Evolutionary conservation across 2,797 vertebrate species (phyloP).

Genomic region (Macroramphosus scolopax): DNA sequence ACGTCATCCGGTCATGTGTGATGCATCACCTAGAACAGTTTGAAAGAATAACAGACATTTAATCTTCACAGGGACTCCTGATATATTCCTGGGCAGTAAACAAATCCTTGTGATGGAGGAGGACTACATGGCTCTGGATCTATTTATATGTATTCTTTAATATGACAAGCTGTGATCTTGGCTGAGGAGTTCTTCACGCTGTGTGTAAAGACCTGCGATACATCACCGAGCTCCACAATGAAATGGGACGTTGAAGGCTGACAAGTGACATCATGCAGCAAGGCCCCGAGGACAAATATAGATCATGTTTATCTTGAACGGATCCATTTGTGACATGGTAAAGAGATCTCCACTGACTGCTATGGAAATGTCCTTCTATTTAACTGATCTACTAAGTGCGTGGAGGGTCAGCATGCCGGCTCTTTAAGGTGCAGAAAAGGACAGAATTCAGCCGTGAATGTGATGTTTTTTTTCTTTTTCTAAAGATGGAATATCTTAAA

Average conservation of each 20-base stretch:
- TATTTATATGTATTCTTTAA: conserved; percentile 1
- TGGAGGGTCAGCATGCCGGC: conserved; percentile 6
- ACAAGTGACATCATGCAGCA: conserved; percentile 67
- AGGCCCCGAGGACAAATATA: conserved; percentile 71
- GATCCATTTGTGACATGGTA: conserved; percentile 66
- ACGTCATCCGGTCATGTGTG: too few relatives aligned
- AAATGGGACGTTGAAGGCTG: conserved; percentile 66
- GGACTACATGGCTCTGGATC: not conserved
- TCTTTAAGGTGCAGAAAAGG: conserved; percentile 7
- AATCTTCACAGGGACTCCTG: not conserved
- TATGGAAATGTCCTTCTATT: conserved; percentile 39
- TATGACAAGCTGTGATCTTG: conserved; percentile 4
- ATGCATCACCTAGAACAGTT: conserved; percentile 1
- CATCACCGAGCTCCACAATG: conserved; percentile 64
- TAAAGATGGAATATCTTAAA: conserved; percentile 49
- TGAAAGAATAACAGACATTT: not conserved
- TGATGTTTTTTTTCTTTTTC: conserved; percentile 13
- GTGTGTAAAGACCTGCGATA: conserved; percentile 59
- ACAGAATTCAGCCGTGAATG: not conserved
- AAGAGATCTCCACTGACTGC: conserved; percentile 56
- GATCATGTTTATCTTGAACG: conserved; percentile 75
- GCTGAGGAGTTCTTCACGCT: conserved; percentile 27
- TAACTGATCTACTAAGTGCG: too few relatives aligned
- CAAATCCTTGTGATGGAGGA: too few relatives aligned
- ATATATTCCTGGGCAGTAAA: too few relatives aligned